Evolutionary conservation across 2,797 vertebrate species (phyloP).

Genomic region (Danio choprae): DNA sequence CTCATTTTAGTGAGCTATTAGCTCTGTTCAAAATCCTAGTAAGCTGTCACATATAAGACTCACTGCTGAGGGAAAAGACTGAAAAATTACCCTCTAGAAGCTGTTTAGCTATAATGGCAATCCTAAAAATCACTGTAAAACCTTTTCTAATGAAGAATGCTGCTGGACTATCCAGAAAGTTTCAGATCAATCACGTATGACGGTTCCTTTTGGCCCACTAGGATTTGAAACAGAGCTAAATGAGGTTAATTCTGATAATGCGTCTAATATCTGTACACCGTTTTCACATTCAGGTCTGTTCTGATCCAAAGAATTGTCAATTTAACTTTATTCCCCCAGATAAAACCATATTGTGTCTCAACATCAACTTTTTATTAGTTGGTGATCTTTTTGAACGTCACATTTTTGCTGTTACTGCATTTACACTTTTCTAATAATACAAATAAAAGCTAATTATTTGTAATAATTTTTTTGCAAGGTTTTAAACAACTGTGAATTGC

Average conservation of each 20-base stretch:
- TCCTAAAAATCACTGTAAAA: not conserved
- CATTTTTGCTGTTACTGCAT: too few relatives aligned
- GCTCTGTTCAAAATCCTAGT: conserved; percentile 24
- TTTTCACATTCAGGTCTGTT: too few relatives aligned
- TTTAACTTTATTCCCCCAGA: too few relatives aligned
- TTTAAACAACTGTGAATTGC: too few relatives aligned
- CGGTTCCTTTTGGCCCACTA: conserved; percentile 1
- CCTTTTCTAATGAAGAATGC: not conserved
- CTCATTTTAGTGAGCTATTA: conserved; percentile 28
- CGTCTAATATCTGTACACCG: too few relatives aligned
- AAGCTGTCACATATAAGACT: not conserved
- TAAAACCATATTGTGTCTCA: too few relatives aligned
- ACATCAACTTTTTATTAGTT: too few relatives aligned
- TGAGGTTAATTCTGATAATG: not conserved
- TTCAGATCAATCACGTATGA: not conserved
- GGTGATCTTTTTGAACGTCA: too few relatives aligned
- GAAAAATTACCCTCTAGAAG: not conserved
- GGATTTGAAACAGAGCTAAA: conserved; percentile 25
- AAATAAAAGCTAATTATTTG: too few relatives aligned
- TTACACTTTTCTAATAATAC: too few relatives aligned
- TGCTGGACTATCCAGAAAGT: not conserved
- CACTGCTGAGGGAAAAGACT: not conserved
- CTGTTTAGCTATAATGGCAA: not conserved
- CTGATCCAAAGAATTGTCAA: too few relatives aligned
- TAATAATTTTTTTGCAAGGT: too few relatives aligned